Base-by-base conservation (phyloP, 2,797 vertebrate genomes). In the Silurus lanzhouensis region DNA sequence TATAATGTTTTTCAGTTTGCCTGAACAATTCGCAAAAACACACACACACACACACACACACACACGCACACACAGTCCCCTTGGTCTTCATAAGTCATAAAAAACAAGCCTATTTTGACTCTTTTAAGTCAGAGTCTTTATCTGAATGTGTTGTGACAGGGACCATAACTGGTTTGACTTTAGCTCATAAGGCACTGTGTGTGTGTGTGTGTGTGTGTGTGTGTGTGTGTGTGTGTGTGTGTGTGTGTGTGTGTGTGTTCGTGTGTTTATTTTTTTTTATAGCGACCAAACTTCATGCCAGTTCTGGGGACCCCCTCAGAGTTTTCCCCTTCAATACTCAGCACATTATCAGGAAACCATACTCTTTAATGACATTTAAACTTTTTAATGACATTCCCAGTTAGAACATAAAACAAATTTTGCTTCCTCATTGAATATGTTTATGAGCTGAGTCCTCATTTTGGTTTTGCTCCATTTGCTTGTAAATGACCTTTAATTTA, bases 31-130 rank as follows among this genome's bases (percentile, higher is more conserved):
- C 38, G 13, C n/a, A 25, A 12, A 22, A 22, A 22, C 7, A 67
- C 15, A 57, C 27, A 58, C 55, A 67, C 66, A 52, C 48, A 81
- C 25, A 79, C 58, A 63, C 31, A 80, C 61, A 48, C 77, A 80
- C 60, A 81, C 63, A 52, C 63, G 55, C 79, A 81, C 80, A 57
- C 81, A 31, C 38, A 38, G 38, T 38, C 38, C 12, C 4, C 20
- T 22, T 46, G 20, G 20, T 72, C 70, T 44, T 70, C 17, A 70
- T 9, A 70, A 70, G 67, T 38, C 31, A 38, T 57, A 76, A 76
- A 25, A 27, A 25, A 8, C n/a, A 13, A 38, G 38, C 38, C 38
- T 38, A 3, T 38, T 38, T 38, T 38, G 38, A 38, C 38, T 38
- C 38, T 38, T 38, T 38, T 44, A 71, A 46, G 68, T 71, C 70